A percentile compares a stretch with the other conserved stretches of the same genome.
Conservation (phyloP, 2,113 vertebrate genomes). For the Tauraco erythrolophus region DNA sequence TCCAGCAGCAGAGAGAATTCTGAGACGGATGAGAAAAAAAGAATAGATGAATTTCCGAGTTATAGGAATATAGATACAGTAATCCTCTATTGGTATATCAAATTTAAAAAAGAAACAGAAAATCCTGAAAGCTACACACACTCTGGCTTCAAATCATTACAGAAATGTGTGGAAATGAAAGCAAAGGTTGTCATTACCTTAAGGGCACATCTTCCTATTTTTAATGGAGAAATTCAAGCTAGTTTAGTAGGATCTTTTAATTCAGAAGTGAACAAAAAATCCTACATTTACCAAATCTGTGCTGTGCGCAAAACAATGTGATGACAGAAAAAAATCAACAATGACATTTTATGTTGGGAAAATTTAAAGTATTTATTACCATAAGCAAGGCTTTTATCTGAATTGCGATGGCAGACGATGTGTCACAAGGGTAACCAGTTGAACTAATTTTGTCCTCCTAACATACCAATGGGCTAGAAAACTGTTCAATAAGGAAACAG, state of each 20-base stretch:
- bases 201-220: neutral
- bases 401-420: neutral
- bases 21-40: neutral
- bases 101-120: neutral
- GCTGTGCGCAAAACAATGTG: neutral
- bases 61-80: neutral
- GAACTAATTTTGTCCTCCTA: neutral
- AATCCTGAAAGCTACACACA: neutral
- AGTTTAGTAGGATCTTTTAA: neutral
- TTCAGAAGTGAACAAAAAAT: neutral
- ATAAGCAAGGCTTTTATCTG: neutral
- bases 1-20: neutral
- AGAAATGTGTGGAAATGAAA: neutral
- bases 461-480: neutral
- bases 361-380: neutral
- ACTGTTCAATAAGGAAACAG: neutral
- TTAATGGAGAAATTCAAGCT: neutral
- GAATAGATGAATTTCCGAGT: neutral
- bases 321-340: neutral
- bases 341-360: neutral
- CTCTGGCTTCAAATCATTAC: neutral
- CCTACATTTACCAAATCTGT: neutral
- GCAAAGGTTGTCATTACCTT: neutral
- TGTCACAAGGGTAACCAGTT: neutral
- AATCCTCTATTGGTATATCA: neutral